These are phyloP conservation scores for Orchestia grillus DNA, from an alignment of 1,140 invertebrate genomes.

Conservation along the genomic window DNA sequence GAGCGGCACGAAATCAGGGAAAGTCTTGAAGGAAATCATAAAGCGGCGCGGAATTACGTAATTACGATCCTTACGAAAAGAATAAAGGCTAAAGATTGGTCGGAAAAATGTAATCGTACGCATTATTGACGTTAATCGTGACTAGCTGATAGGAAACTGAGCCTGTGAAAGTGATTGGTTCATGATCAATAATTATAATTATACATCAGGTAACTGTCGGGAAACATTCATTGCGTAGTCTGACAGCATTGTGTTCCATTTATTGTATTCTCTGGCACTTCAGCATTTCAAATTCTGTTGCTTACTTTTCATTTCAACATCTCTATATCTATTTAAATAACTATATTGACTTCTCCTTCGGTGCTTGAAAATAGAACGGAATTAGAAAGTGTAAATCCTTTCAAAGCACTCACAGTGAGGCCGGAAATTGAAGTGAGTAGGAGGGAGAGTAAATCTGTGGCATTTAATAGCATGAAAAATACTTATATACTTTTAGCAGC, in stretches of 20 bases:
- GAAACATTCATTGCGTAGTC: not conserved
- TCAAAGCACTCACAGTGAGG: no score
- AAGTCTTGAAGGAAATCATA: not conserved
- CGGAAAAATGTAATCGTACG: not conserved
- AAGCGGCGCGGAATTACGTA: not conserved
- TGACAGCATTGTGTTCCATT: not conserved
- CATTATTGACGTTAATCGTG: not conserved
- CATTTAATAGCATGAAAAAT: no score
- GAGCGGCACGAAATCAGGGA: not conserved
- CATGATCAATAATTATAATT: not conserved
- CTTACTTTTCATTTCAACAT: no score
- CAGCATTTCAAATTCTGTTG: no score
- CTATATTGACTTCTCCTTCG: no score
- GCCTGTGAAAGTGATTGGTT: not conserved
- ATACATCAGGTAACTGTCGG: not conserved
- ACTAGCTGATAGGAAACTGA: not conserved
- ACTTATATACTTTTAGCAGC: no score
- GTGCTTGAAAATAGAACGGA: no score
- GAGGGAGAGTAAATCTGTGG: no score
- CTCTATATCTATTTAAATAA: no score
- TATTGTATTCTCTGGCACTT: not conserved
- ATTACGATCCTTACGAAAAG: not conserved
- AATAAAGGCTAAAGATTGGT: not conserved
- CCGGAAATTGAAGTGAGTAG: no score
- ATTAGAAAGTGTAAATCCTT: no score